These are phyloP conservation scores for Halocynthia aurantium DNA, from an alignment of 23 tunicate genomes.

Conservation along the genomic window DNA sequence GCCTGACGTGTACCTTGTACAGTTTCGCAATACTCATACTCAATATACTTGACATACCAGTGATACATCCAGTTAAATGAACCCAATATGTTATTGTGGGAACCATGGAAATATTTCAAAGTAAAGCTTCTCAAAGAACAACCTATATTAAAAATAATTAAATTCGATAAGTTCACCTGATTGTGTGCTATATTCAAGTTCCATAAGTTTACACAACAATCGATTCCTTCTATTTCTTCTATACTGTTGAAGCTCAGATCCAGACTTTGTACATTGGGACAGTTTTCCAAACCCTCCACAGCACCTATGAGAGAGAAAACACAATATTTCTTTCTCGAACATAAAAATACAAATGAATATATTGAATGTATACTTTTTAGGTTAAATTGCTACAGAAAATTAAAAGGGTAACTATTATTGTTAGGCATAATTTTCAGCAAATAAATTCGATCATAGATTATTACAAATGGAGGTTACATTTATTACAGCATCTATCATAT, in stretches of 20 bases:
- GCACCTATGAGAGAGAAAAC: conserved; percentile 36
- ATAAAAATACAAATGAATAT: no score
- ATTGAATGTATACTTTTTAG: not conserved
- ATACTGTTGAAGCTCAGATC: conserved; percentile 67
- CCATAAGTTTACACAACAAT: conserved; percentile 71
- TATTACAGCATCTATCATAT: no score
- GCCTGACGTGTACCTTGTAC: no score
- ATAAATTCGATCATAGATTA: no score
- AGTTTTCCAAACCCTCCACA: conserved; percentile 47
- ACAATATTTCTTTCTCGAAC: not conserved
- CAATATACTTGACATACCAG: no score
- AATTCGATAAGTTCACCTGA: conserved; percentile 21
- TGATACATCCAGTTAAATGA: no score
- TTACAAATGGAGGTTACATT: no score
- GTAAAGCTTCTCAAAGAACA: no score
- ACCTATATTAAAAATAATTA: not conserved
- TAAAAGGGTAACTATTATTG: not conserved
- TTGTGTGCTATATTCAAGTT: conserved; percentile 66
- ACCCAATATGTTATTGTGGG: no score
- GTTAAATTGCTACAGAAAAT: not conserved
- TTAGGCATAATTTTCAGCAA: no score
- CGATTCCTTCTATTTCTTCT: conserved; percentile 76
- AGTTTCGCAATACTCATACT: no score
- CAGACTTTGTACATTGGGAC: conserved; percentile 51
- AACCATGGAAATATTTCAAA: no score